These are phyloP conservation scores for Myotis pilosus DNA, from an alignment of 2,797 vertebrate genomes.

Conservation along the genomic window DNA sequence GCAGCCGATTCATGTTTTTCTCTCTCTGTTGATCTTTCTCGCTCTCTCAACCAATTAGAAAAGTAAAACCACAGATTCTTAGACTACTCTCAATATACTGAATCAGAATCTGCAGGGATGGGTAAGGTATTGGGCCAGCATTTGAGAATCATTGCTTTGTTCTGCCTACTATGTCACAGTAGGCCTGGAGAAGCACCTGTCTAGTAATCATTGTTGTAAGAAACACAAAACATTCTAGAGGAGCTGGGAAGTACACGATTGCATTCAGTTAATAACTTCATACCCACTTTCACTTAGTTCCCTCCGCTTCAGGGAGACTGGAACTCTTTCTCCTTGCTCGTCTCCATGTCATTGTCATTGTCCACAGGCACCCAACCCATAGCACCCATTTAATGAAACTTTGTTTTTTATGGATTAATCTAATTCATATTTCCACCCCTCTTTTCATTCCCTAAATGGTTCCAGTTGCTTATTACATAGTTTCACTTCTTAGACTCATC, in stretches of 20 bases:
- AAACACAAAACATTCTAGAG: background rate
- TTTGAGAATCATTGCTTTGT: constrained; percentile 28
- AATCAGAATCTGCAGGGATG: background rate
- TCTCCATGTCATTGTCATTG: background rate
- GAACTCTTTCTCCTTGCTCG: background rate
- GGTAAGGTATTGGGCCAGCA: background rate
- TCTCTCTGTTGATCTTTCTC: background rate
- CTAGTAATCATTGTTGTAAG: background rate
- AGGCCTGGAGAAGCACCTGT: background rate
- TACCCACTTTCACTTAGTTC: background rate
- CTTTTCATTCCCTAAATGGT: background rate
- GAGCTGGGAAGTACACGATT: background rate
- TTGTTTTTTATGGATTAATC: background rate
- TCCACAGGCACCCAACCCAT: background rate
- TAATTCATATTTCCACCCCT: background rate
- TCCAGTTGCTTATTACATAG: background rate
- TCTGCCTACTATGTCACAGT: background rate
- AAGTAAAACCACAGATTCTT: background rate
- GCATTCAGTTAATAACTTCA: background rate
- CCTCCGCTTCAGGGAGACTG: background rate
- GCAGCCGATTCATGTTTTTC: background rate
- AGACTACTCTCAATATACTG: background rate
- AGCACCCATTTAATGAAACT: background rate
- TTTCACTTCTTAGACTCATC: background rate
- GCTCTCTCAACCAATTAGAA: background rate